phyloP scores from a whole-genome alignment of 2,113 vertebrate genomes.

The Hyperopisus bebe region DNA sequence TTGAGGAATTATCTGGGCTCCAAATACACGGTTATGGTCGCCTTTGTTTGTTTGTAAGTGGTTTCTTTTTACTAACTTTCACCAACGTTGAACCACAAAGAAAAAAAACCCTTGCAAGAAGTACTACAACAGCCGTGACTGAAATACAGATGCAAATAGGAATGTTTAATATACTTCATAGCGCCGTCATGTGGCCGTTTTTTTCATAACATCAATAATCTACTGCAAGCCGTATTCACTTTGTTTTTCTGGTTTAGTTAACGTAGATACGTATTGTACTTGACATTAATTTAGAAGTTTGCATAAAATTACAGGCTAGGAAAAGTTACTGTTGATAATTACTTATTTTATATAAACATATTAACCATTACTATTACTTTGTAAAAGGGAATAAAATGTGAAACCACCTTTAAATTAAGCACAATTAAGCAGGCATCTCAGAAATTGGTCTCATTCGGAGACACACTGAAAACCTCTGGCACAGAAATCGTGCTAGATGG shows the following conservation, averaged over 20 bases:
- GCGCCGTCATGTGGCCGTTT: background rate
- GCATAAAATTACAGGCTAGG: background rate
- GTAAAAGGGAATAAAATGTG: background rate
- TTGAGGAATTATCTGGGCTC: background rate
- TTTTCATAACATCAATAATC: background rate
- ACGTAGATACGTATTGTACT: background rate
- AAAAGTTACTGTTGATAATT: background rate
- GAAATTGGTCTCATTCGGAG: slow-evolving; percentile 16
- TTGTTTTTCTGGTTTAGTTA: background rate
- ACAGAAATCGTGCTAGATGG: slow-evolving; percentile 27
- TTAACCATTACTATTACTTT: background rate
- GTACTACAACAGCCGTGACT: background rate
- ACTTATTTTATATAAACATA: background rate
- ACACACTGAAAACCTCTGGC: slow-evolving; percentile 21
- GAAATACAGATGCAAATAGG: background rate
- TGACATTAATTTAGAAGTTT: background rate
- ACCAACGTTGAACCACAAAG: background rate
- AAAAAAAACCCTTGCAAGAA: background rate
- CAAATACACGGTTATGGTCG: background rate
- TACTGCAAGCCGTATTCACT: background rate
- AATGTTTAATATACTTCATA: background rate
- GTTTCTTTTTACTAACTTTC: background rate
- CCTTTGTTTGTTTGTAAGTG: background rate
- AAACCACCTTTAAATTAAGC: background rate
- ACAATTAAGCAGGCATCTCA: background rate